Conservation (phyloP, 2,888 invertebrate genomes). For the Trichacis sp. region DNA sequence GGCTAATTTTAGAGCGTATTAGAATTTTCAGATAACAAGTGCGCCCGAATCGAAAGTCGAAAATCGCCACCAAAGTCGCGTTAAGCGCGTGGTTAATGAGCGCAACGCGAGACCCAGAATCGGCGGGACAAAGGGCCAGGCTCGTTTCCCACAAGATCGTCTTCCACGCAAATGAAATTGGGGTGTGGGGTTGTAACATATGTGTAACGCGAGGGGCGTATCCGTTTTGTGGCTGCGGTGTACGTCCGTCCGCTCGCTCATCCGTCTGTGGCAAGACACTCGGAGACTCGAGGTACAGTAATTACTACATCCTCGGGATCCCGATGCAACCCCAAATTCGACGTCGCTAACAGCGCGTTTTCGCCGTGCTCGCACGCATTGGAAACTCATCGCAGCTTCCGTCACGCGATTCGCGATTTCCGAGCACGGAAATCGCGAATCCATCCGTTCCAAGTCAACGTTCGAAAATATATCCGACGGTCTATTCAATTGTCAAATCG, state of each 20-base stretch:
- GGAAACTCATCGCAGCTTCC: slow-evolving; percentile 54
- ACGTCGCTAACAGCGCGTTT: slow-evolving; percentile 44
- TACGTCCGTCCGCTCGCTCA: slow-evolving; percentile 55
- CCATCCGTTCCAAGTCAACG: too few species aligned
- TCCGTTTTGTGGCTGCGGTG: slow-evolving; percentile 62
- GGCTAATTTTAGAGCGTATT: too few species aligned
- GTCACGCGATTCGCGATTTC: slow-evolving; percentile 62
- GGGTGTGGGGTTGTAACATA: slow-evolving; percentile 60
- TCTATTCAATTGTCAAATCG: neutral
- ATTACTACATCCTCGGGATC: slow-evolving; percentile 65
- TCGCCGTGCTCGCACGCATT: slow-evolving; percentile 41
- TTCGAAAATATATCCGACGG: too few species aligned
- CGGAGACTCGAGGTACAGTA: slow-evolving; percentile 57
- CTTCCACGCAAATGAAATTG: slow-evolving; percentile 50
- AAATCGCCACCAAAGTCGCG: too few species aligned
- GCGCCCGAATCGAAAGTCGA: too few species aligned
- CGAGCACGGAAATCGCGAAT: slow-evolving; percentile 28
- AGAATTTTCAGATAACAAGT: too few species aligned
- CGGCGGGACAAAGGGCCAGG: slow-evolving; percentile 39
- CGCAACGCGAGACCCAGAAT: slow-evolving; percentile 34
- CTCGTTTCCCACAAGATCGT: slow-evolving; percentile 51
- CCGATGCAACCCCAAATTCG: slow-evolving; percentile 56
- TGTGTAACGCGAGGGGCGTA: slow-evolving; percentile 69
- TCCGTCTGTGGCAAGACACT: slow-evolving; percentile 55
- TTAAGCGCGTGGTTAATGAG: slow-evolving; percentile 35